Evolutionary conservation across 2,888 invertebrate genomes (phyloP), one percentile per base, ranked within the genome.

Genomic region (Bruchidius siliquastri): DNA sequence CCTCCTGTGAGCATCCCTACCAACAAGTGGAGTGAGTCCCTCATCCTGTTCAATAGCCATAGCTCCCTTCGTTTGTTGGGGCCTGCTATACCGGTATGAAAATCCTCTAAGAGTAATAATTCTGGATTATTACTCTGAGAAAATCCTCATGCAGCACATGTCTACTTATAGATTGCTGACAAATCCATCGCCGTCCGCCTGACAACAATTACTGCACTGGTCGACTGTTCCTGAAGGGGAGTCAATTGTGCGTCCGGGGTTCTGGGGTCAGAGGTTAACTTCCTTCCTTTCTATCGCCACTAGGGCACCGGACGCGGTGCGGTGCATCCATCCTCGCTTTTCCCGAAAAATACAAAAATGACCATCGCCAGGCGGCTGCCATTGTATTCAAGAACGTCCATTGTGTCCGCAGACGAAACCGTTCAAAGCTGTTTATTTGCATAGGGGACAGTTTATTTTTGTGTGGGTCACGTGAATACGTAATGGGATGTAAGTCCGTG

Each of bases 331-430:
- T 49, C 49, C 3, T 49, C 82, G 82, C 80, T n/a, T 77, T 74
- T 76, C 82, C 80, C 80, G 80, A 81, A 81, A 83, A 83, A 81
- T 81, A 80, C 82, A 81, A 81, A 84, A 85, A 84, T 85, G 85
- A 85, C 84, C 85, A 84, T 80, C 81, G 78, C 49, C 26, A 4
- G 49, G 3, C 13, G 6, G 18, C 13, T 49, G 1, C 49, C 49
- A 49, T 49, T 49, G 49, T 49, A 49, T 81, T 80, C 79, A 78
- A 76, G 75, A 75, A 70, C 69, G 68, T 71, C 81, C 79, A 80
- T 83, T 81, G 80, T 79, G 73, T 69, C 49, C 13, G 49, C 49
- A 26, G 26, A 26, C 26, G 26, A 2, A 8, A 26, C 26, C 26
- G 26, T 32, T 69, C 66, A 71, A 73, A 77, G 73, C 74, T 81